These are phyloP conservation scores for Melierax canorus DNA, from an alignment of 2,113 vertebrate genomes.

Conservation along the genomic window DNA sequence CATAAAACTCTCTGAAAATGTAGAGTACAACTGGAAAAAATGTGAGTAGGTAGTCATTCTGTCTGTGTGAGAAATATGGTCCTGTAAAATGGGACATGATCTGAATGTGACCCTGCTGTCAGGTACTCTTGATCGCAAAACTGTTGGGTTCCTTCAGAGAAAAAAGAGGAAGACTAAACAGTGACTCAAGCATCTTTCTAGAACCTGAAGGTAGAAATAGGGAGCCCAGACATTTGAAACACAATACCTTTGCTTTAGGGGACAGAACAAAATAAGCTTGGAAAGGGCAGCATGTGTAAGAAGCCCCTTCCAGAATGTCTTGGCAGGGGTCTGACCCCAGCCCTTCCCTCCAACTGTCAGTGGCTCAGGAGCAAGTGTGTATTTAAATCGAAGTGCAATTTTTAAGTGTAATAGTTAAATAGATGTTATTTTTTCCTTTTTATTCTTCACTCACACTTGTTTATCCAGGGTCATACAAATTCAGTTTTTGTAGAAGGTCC, in stretches of 20 bases:
- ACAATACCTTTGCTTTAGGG: neutral
- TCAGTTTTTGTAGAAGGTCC: neutral
- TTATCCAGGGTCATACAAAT: neutral
- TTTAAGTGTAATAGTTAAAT: neutral
- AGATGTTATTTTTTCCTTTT: neutral
- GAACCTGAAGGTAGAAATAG: neutral
- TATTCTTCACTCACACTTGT: neutral
- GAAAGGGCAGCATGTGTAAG: neutral
- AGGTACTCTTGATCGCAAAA: neutral
- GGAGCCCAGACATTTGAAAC: neutral
- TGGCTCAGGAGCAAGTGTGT: neutral
- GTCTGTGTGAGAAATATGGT: neutral
- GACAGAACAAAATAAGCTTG: neutral
- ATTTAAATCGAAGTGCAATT: neutral
- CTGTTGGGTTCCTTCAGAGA: neutral
- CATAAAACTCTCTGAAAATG: neutral
- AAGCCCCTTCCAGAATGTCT: neutral
- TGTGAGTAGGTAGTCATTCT: neutral
- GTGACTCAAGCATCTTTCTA: neutral
- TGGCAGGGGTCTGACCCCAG: neutral
- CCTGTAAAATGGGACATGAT: neutral
- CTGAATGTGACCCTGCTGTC: neutral
- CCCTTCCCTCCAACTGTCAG: neutral
- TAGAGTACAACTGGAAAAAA: neutral
- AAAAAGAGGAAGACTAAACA: neutral